Percentiles rank a stretch among this genome's conserved stretches.
Evolutionary conservation across 1,140 invertebrate species (phyloP).

Genomic region (Condylostylus longicornis): DNA sequence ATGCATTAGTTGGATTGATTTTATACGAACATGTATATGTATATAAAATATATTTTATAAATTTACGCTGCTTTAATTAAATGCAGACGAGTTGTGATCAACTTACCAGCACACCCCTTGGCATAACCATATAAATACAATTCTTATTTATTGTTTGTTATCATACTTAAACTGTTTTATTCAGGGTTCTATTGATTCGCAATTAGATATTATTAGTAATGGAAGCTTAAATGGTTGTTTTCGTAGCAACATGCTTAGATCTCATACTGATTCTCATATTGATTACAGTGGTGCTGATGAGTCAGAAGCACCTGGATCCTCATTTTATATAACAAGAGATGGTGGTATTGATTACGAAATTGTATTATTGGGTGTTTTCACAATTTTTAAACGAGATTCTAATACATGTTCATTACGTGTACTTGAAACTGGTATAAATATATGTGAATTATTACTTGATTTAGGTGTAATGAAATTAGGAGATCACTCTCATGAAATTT

Average conservation of each 20-base stretch:
- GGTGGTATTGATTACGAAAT: conserved; percentile 86
- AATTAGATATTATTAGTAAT: conserved; percentile 56
- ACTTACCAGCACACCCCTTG: no score
- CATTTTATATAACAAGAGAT: conserved; percentile 84
- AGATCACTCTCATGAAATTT: conserved; percentile 35
- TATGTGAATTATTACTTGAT: conserved; percentile 77
- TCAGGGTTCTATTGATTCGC: conserved; percentile 63
- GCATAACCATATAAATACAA: no score
- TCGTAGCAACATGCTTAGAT: conserved; percentile 50
- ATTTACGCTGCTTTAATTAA: no score
- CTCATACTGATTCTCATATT: conserved; percentile 89
- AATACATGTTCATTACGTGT: conserved; percentile 62
- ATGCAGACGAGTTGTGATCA: no score
- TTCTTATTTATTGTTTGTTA: no score
- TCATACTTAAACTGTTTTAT: conserved; percentile 5
- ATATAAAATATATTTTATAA: no score
- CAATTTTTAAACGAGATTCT: conserved; percentile 60
- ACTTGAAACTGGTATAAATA: conserved; percentile 77
- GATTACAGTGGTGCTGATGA: conserved; percentile 65
- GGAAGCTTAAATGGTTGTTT: conserved; percentile 27
- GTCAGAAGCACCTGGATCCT: conserved; percentile 74
- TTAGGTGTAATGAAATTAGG: conserved; percentile 63
- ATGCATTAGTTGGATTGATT: no score
- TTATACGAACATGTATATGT: no score
- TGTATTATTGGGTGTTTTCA: conserved; percentile 76